phyloP scores from a whole-genome alignment of 1,140 invertebrate genomes.

The Bicyclus anynana region DNA sequence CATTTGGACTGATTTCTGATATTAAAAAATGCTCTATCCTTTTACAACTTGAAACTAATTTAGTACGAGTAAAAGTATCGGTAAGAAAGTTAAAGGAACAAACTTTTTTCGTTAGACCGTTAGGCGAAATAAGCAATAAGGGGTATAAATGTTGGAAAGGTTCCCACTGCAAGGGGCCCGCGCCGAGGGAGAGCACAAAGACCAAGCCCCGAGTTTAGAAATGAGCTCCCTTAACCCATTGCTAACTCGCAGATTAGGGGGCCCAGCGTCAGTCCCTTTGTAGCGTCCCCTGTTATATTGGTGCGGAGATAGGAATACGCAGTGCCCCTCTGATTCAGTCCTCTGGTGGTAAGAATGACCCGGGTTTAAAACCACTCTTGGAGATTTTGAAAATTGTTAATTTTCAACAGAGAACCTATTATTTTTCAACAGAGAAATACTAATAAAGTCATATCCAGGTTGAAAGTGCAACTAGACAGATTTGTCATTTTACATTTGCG shows the following conservation, averaged over 20 bases:
- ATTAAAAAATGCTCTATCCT: too few species aligned
- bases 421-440: too few species aligned
- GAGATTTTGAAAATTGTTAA: too few species aligned
- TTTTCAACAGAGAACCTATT: too few species aligned
- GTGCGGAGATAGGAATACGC: background rate
- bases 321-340: background rate
- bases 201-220: constrained; percentile 44
- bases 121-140: constrained; percentile 1
- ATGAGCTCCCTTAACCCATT: constrained; percentile 46
- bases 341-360: background rate
- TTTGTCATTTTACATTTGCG: too few species aligned
- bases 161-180: constrained; percentile 26
- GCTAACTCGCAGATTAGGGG: constrained; percentile 38
- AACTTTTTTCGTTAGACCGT: constrained; percentile 18
- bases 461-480: too few species aligned
- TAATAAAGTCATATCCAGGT: too few species aligned
- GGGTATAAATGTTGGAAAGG: background rate
- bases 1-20: too few species aligned
- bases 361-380: too few species aligned
- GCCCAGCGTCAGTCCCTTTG: constrained; percentile 4
- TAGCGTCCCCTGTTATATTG: constrained; percentile 1
- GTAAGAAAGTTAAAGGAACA: constrained; percentile 2
- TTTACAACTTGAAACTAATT: too few species aligned
- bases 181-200: constrained; percentile 55
- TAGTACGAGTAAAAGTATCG: too few species aligned